Percentiles rank a stretch among this genome's conserved stretches.
Conservation (phyloP, 2,888 invertebrate species). For the Euspilapteryx auroguttella region DNA sequence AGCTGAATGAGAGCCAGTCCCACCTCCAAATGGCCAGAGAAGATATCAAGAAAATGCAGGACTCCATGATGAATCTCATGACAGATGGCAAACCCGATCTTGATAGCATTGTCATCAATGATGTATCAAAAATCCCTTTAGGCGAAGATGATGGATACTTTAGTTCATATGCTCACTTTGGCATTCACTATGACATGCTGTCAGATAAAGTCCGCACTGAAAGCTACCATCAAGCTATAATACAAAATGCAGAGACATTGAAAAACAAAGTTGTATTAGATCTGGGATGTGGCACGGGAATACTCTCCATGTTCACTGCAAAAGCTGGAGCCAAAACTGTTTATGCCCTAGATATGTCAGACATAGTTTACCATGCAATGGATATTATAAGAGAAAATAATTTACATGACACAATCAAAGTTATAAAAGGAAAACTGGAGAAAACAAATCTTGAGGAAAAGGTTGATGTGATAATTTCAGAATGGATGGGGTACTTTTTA, state of each 20-base stretch:
- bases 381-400: conserved; percentile 90
- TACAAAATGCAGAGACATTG: conserved; percentile 70
- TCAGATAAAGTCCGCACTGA: conserved; percentile 86
- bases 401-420: conserved; percentile 69
- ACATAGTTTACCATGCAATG: conserved; percentile 93
- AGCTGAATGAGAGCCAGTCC: conserved; percentile 62
- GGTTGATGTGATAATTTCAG: conserved; percentile 92
- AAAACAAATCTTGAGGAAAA: conserved; percentile 77
- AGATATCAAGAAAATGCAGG: conserved; percentile 63
- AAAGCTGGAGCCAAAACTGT: conserved; percentile 90
- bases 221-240: conserved; percentile 82
- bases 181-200: conserved; percentile 94
- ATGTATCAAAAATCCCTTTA: conserved; percentile 49
- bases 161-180: conserved; percentile 85
- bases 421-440: conserved; percentile 86
- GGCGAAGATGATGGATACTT: conserved; percentile 79
- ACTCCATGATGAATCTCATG: conserved; percentile 59
- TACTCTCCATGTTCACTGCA: conserved; percentile 97
- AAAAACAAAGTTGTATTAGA: conserved; percentile 84
- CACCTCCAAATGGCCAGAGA: conserved; percentile 63
- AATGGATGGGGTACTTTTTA: conserved; percentile 99
- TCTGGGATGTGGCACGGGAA: conserved; percentile 97
- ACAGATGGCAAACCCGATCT: conserved; percentile 20
- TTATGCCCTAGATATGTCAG: conserved; percentile 93
- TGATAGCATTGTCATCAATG: conserved; percentile 21